Evolutionary conservation across 2,797 vertebrate species (phyloP), one percentile per base, ranked within the genome.

Genomic region (Poecilia gillii): DNA sequence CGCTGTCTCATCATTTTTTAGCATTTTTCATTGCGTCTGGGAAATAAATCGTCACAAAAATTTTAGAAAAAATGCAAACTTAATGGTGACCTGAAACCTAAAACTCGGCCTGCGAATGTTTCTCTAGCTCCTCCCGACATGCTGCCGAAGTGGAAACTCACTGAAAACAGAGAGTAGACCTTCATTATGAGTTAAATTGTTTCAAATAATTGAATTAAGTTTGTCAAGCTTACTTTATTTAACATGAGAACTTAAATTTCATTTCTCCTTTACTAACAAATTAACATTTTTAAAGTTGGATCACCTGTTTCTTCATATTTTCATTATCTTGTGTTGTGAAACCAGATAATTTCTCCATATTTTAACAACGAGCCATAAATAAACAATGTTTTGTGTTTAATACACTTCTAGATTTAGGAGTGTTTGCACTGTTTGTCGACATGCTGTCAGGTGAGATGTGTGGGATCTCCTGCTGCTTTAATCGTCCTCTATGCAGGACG

Each of bases 401-500:
- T 51, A 36, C 43, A 23, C 14, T 46, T 49, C 1, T 14, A 31
- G 3, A 20, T 47, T 72, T 49, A 46, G 4, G 45, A 46, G 43
- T 73, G 72, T 71, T 41, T 66, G 66, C 25, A 70, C 8, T 36
- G 72, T 71, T 68, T 41, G 39, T 45, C 41, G 72, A 51, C 46
- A 49, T 53, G 33, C 62, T 73, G 62, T 80, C 66, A 83, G 13
- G 14, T 0, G 71, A 87, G 72, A 74, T 7, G 47, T 47, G 83
- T 81, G 81, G 77, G 84, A 91, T 85, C 84, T 81, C 86, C 91
- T 83, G 78, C 79, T 84, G 88, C 89, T 91, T 89, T 87, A 86
- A 73, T 47, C 82, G 87, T 11, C 73, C 64, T 81, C 87, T 90
- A 25, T 85, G 74, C 1, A 49, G 80, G 88, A 87, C 85, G 89